phyloP scores from a whole-genome alignment of 2,113 vertebrate genomes.

The Mixornis gularis region DNA sequence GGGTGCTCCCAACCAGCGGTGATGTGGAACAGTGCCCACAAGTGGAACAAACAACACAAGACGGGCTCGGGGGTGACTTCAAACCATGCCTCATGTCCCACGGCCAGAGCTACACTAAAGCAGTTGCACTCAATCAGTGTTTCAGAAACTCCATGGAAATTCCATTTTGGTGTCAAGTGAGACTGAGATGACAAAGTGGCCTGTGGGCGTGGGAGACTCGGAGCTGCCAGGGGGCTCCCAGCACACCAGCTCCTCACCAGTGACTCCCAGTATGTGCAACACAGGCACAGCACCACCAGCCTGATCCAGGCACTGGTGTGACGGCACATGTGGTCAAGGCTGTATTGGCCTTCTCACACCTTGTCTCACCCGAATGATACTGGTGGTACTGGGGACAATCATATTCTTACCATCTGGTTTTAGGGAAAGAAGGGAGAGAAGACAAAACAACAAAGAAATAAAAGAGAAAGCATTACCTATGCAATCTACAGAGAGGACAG shows the following conservation, averaged over 20 bases:
- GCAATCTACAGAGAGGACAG: not conserved
- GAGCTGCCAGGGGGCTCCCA: not conserved
- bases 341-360: not conserved
- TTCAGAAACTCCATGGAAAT: not conserved
- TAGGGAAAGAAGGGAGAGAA: not conserved
- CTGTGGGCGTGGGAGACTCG: fast-evolving
- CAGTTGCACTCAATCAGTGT: not conserved
- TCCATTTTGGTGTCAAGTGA: not conserved
- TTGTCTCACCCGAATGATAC: not conserved
- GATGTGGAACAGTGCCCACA: not conserved
- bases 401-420: not conserved
- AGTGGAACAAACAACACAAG: not conserved
- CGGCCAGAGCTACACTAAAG: not conserved
- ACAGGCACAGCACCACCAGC: fast-evolving
- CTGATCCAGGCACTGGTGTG: not conserved
- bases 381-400: not conserved
- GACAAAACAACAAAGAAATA: not conserved
- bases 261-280: fast-evolving
- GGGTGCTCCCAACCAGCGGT: fast-evolving
- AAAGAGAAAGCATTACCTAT: not conserved
- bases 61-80: fast-evolving
- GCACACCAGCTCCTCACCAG: not conserved
- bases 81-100: fast-evolving
- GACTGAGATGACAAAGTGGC: not conserved
- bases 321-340: not conserved